Base-by-base conservation (phyloP, 1,140 invertebrate species). In the Hyposmocoma kahamanoa region DNA sequence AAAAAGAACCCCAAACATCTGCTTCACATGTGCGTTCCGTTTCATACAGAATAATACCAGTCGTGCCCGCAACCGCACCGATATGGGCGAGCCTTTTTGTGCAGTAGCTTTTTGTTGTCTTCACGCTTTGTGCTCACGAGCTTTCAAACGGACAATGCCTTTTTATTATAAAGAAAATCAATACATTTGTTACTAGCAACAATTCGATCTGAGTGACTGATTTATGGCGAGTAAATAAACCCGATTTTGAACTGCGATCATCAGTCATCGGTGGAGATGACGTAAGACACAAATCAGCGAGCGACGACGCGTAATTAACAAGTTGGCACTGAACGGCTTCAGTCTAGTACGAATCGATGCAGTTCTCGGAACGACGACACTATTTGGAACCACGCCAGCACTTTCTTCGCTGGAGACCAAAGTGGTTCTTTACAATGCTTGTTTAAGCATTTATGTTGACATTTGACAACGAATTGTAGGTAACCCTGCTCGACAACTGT, bases 1-100 rank as follows among this genome's bases (percentile, higher is more conserved):
- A 82, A 81, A 81, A 68, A 59, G 73, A 67, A 73, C 80, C 77
- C 50, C 63, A 60, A 79, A 79, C 81, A 84, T 84, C 81, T 84
- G 78, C 75, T 64, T 59, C 70, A 71, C 81, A 84, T 81, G 71
- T 84, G 81, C 72, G 64, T 66, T 70, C 47, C 65, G 65, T 68
- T 76, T 66, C 65, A 71, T 69, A 70, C 61, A 59, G 58, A 73
- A 84, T 78, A 84, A 84, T 82, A 76, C 78, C 76, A 74, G 72
- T 72, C 57, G 71, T 67, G 65, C 71, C 53, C 59, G 63, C 60
- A 78, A 76, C 70, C 69, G 56, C 68, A 69, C 62, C 60, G 68
- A 64, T 70, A 62, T 54, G 49, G 44, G 44, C 51, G 54, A 53
- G 54, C 48, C 60, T 80, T 80, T 81, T 80, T 80, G 55, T 77